phyloP scores from a whole-genome alignment of 2,888 invertebrate genomes.

The Ectemnius lituratus region DNA sequence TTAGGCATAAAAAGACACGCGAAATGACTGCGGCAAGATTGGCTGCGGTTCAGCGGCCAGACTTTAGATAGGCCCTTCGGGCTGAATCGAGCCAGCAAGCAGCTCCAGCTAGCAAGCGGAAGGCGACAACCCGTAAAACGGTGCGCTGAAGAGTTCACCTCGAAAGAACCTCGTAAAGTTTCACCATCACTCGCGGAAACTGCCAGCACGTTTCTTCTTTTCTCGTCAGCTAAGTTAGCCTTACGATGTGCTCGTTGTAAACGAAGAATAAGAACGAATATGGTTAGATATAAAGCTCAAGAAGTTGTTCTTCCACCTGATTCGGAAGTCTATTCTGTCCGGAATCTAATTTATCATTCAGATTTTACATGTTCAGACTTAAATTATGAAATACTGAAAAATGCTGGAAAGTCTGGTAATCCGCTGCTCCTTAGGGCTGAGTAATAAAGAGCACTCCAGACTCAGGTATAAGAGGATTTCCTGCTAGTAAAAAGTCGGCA shows the following conservation, averaged over 20 bases:
- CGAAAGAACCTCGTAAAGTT: constrained; percentile 59
- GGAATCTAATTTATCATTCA: neutral
- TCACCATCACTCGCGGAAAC: constrained; percentile 40
- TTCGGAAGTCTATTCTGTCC: constrained; percentile 5
- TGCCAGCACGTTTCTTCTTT: constrained; percentile 33
- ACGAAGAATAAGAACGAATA: constrained; percentile 44
- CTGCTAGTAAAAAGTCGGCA: constrained; percentile 54
- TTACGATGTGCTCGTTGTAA: constrained; percentile 42
- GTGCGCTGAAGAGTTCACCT: constrained; percentile 44
- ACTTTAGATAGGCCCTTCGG: constrained; percentile 53
- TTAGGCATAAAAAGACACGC: constrained; percentile 31
- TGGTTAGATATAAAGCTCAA: constrained; percentile 49
- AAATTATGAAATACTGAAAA: too few relatives aligned
- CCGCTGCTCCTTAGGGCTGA: too few relatives aligned
- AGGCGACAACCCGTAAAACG: constrained; percentile 68
- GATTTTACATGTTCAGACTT: too few relatives aligned
- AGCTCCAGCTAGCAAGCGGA: constrained; percentile 52
- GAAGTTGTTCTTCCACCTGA: constrained; percentile 43
- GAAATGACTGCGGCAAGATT: constrained; percentile 35
- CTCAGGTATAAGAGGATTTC: constrained; percentile 50
- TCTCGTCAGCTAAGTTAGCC: constrained; percentile 29
- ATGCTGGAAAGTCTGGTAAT: too few relatives aligned
- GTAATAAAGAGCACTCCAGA: too few relatives aligned
- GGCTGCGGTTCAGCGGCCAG: constrained; percentile 45
- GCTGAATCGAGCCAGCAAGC: constrained; percentile 59